Conservation (phyloP, 2,888 invertebrate genomes). For the Dolichopus griseipennis region DNA sequence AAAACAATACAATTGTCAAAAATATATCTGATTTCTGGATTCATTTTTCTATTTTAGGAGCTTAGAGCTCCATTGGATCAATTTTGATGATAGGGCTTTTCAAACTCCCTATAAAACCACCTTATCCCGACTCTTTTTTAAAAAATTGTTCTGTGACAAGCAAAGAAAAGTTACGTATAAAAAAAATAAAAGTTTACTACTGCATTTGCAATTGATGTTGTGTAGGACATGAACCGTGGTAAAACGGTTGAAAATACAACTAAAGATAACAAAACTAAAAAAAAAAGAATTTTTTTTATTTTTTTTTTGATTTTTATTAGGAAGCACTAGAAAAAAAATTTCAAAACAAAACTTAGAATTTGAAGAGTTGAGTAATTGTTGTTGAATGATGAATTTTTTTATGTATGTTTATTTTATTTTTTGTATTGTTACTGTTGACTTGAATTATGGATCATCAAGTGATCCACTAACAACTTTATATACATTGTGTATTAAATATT, state of each 20-base stretch:
- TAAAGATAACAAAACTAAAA: background rate
- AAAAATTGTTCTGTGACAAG: too few species aligned
- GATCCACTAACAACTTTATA: background rate
- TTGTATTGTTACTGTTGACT: background rate
- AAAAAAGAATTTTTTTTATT: background rate
- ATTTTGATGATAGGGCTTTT: too few species aligned
- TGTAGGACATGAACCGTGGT: background rate
- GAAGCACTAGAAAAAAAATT: background rate
- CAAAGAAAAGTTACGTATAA: too few species aligned
- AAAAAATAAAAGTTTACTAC: background rate
- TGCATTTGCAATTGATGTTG: background rate
- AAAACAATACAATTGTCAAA: too few species aligned
- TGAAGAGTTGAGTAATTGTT: slow-evolving; percentile 6
- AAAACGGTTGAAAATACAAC: background rate
- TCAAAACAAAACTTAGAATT: background rate
- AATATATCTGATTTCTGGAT: too few species aligned
- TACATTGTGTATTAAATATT: too few species aligned
- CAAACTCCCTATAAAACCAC: too few species aligned
- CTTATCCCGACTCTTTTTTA: too few species aligned
- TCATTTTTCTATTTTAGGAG: too few species aligned
- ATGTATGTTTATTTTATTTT: background rate
- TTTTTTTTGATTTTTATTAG: background rate
- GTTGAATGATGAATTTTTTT: background rate
- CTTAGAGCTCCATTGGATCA: too few species aligned
- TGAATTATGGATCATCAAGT: background rate